Conservation (phyloP, 92 coral and sea anemone genomes). For the Siderastrea radians region DNA sequence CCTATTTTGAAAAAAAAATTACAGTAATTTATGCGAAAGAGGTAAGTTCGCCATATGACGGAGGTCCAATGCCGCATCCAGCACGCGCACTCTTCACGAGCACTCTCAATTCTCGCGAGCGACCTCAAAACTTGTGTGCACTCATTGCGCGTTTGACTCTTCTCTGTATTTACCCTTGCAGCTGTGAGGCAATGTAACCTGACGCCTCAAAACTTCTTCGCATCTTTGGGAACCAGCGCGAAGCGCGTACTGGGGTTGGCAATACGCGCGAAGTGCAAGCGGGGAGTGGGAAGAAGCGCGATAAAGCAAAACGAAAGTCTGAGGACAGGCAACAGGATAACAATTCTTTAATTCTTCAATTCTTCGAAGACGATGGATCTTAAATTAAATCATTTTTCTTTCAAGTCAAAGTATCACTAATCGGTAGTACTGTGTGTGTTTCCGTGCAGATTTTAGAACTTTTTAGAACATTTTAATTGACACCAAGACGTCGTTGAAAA, state of each 20-base stretch:
- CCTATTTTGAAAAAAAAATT: no score
- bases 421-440: no score
- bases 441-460: background rate
- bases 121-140: background rate
- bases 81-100: background rate
- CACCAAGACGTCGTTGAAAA: background rate
- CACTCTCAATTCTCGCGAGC: background rate
- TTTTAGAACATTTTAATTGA: background rate
- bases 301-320: no score
- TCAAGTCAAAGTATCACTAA: no score
- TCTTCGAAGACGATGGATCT: background rate
- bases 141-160: background rate
- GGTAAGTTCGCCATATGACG: background rate
- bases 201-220: background rate
- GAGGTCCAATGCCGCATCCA: background rate
- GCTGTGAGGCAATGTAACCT: background rate
- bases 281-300: no score
- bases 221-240: background rate
- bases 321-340: no score
- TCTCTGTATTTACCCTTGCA: background rate
- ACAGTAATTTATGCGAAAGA: background rate
- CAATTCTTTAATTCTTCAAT: no score
- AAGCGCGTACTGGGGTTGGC: background rate
- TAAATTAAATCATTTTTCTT: no score
- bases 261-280: no score